Base-by-base conservation (phyloP, 2,888 invertebrate genomes). In the Galerucella calmariensis region DNA sequence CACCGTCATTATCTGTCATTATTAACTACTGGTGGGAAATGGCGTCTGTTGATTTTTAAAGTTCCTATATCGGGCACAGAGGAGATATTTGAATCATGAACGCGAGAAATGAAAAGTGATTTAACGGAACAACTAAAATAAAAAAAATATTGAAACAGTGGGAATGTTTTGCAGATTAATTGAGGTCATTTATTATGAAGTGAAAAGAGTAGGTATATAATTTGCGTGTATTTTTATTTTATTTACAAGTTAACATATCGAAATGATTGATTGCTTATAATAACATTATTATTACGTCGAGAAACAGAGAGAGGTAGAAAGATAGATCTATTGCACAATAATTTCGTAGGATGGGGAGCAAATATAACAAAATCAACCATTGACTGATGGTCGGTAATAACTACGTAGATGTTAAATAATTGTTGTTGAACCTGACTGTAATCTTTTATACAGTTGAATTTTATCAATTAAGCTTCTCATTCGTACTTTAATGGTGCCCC, bases 341-440 rank as follows among this genome's bases (percentile, higher is more conserved):
- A 77, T 78, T 77, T 73, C 35, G 70, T 79, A 74, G 69, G 76
- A 76, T 69, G 78, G 78, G 79, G 80, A 79, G 77, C 80, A 78
- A 80, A 80, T 80, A 79, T 82, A 84, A 82, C 81, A 83, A 83
- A 83, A 83, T 77, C 77, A 81, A 82, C 71, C 81, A 79, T 80
- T 84, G 84, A 84, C 77, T 83, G 84, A 84, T 84, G 84, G 82
- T 83, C 83, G 75, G 69, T 84, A 84, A 84, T 84, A 81, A 84
- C 82, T 75, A 82, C 79, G 80, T 83, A 78, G 81, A 80, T 72
- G 79, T 78, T 81, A 79, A 83, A 83, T 84, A 83, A 85, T 84
- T 83, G 82, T 82, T 76, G 75, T 58, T 78, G 80, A 81, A 79
- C 79, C 75, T 75, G 81, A 75, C 81, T 79, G 80, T 83, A 83